Conservation (phyloP, 2,888 invertebrate species). For the Pheosia gnoma region DNA sequence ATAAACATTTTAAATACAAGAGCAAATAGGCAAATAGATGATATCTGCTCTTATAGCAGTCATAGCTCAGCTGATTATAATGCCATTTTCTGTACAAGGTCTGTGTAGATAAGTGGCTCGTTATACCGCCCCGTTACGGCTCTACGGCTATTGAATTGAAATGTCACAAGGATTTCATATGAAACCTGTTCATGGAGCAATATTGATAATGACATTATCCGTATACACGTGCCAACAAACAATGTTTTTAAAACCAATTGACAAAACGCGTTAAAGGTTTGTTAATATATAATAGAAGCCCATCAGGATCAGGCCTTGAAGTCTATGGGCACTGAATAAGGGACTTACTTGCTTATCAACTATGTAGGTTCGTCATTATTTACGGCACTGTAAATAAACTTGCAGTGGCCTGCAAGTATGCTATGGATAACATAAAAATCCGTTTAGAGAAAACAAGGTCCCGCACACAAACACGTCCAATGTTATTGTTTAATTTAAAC, state of each 20-base stretch:
- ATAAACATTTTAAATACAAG: background rate
- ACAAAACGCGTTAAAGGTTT: too few species aligned
- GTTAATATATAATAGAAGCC: too few species aligned
- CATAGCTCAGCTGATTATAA: constrained; percentile 24
- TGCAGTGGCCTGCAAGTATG: background rate
- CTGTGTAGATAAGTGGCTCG: constrained; percentile 18
- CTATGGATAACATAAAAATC: background rate
- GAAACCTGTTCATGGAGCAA: constrained; percentile 7
- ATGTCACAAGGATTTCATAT: background rate
- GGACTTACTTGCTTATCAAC: background rate
- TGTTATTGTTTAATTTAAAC: background rate
- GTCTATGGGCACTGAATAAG: too few species aligned
- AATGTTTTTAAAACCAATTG: too few species aligned
- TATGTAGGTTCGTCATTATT: background rate
- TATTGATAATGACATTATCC: background rate
- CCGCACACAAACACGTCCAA: constrained; percentile 6
- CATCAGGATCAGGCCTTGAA: too few species aligned
- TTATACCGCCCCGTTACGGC: constrained; percentile 6
- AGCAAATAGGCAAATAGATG: constrained; percentile 17
- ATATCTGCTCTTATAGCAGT: constrained; percentile 19
- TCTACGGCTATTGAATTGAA: background rate
- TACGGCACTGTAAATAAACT: background rate
- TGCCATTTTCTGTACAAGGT: constrained; percentile 29
- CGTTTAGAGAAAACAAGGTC: constrained; percentile 9
- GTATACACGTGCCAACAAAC: too few species aligned